Evolutionary conservation across 2,797 vertebrate species (phyloP), one percentile per base, ranked within the genome.

Genomic region (Tadarida brasiliensis): DNA sequence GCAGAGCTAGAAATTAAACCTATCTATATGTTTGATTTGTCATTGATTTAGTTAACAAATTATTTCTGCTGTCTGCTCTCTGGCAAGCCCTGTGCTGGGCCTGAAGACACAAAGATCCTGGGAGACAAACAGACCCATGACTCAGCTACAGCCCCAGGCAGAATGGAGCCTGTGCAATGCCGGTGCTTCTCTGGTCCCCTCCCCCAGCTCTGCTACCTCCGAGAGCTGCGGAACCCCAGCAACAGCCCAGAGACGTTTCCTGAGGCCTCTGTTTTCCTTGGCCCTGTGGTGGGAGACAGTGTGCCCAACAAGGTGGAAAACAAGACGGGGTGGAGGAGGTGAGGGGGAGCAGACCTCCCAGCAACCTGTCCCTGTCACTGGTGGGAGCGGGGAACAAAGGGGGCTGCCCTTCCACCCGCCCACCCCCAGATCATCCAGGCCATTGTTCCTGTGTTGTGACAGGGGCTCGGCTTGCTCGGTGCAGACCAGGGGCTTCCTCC

Each of bases 371-470:
- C 54, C 82, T 74, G 83, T 90, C 14, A 2, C 87, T 57, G 20
- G 63, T 94, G 80, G 74, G 93, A 95, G 92, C 83, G n/a, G 49
- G 54, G 81, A 84, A 33, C 51, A 87, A 70, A 87, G 51, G 35
- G 70, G 65, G 26, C 91, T 96, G 82, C 91, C 93, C 88, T 92
- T 76, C 95, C 73, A 83, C 49, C 80, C 39, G 11, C n/a, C 76
- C n/a, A 57, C 51, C 86, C 12, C 80, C 63, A 82, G 33, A 84
- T 89, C 0, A 5, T 65, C 73, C 94, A 96, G 70, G 20, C 95
- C 83, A 98, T 98, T 98, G 98, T 98, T 98, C 98, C 92, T 73
- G 0, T 98, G 98, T 98, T 98, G 98, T 98, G 97, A 98, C 98
- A 98, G 97, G 96, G 83, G 87, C 16, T 24, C 94, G 28, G 95